Conservation (phyloP, 1,140 invertebrate species). For the Hylaeus anthracinus region DNA sequence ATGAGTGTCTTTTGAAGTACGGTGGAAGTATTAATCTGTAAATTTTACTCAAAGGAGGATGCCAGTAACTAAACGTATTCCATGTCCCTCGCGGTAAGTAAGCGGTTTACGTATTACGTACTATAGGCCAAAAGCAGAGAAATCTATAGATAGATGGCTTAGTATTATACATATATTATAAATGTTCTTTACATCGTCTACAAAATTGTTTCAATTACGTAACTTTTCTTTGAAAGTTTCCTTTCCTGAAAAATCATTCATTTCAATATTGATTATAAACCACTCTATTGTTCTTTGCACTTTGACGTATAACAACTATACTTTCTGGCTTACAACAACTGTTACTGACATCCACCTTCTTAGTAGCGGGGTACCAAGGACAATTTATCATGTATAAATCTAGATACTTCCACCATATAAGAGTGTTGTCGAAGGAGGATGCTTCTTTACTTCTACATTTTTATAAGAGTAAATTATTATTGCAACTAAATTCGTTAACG, state of each 20-base stretch:
- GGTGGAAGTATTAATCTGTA: constrained; percentile 62
- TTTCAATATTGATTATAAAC: not conserved
- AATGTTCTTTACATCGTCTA: not conserved
- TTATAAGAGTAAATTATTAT: not conserved
- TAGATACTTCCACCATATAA: constrained; percentile 26
- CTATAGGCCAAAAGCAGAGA: constrained; percentile 44
- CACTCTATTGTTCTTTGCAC: not conserved
- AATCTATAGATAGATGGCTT: constrained; percentile 25
- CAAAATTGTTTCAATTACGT: not conserved
- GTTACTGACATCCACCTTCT: constrained; percentile 50
- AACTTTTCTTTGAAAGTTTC: not conserved
- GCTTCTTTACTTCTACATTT: not conserved
- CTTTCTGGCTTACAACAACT: constrained; percentile 4
- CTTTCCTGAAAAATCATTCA: not conserved
- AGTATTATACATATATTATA: constrained; percentile 7
- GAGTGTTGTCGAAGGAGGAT: not conserved
- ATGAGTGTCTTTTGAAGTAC: constrained; percentile 62
- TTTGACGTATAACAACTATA: constrained; percentile 3
- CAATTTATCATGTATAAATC: not conserved
- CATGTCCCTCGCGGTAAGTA: constrained; percentile 63
- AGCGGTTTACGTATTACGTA: constrained; percentile 61
- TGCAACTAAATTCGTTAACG: not conserved
- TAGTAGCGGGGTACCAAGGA: not conserved
- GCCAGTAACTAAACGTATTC: constrained; percentile 65
- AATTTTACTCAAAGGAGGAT: constrained; percentile 63